Percentiles rank a stretch among this genome's conserved stretches.
These are phyloP conservation scores for Telmatochromis brichardi DNA, from an alignment of 2,113 vertebrate genomes.

Conservation along the genomic window DNA sequence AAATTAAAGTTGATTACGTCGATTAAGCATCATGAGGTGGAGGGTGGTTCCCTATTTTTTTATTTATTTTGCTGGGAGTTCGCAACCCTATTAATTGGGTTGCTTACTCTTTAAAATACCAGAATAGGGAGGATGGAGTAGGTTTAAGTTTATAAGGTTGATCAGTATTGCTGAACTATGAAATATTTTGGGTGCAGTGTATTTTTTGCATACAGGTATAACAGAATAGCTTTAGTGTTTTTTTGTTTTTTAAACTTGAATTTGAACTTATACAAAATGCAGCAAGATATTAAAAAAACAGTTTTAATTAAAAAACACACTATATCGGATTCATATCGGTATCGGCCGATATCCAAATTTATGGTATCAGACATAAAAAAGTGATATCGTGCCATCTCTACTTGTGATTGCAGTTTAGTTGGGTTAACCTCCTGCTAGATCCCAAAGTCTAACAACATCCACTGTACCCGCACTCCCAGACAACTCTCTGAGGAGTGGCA, in stretches of 20 bases:
- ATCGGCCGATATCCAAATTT: not conserved
- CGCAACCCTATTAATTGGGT: fast-evolving
- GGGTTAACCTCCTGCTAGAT: not conserved
- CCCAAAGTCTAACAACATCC: not conserved
- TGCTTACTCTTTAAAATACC: not conserved
- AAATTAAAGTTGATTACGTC: too few relatives aligned
- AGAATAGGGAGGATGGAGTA: not conserved
- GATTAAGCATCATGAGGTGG: too few relatives aligned
- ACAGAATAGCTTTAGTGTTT: not conserved
- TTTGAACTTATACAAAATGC: not conserved
- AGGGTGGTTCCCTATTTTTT: too few relatives aligned
- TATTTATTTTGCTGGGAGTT: too few relatives aligned
- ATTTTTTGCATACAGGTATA: not conserved
- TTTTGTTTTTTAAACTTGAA: not conserved
- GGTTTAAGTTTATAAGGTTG: not conserved
- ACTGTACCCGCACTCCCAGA: not conserved
- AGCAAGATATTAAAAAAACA: not conserved
- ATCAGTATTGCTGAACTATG: not conserved
- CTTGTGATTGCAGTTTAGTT: not conserved
- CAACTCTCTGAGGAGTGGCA: conserved; percentile 12
- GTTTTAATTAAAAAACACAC: not conserved
- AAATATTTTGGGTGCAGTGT: not conserved
- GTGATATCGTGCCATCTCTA: not conserved
- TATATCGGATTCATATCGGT: not conserved
- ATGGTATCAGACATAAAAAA: not conserved